Conservation (phyloP, 2,113 vertebrate genomes). For the Strix uralensis region DNA sequence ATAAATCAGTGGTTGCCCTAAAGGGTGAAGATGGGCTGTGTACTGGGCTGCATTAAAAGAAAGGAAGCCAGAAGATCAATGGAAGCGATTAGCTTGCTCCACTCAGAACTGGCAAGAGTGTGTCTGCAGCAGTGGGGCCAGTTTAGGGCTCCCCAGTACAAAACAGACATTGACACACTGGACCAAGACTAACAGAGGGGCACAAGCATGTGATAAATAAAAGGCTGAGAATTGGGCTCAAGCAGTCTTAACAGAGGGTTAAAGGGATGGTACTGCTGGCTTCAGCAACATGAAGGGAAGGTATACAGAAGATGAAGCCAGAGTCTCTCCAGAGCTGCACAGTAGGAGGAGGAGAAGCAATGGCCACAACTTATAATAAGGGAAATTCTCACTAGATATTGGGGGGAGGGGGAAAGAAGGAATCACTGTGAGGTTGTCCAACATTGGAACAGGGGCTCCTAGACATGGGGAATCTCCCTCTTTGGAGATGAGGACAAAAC, state of each 20-base stretch:
- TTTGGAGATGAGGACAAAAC: neutral
- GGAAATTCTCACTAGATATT: neutral
- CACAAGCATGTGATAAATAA: neutral
- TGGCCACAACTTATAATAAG: neutral
- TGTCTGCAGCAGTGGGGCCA: neutral
- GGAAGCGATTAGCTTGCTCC: neutral
- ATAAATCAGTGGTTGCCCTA: neutral
- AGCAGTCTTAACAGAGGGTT: neutral
- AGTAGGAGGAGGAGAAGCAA: neutral
- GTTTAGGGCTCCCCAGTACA: neutral
- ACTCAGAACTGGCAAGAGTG: neutral
- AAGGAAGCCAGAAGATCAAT: neutral
- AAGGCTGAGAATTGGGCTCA: accelerated
- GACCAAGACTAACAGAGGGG: neutral
- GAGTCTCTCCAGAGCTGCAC: neutral
- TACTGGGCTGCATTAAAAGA: neutral
- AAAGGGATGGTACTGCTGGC: neutral
- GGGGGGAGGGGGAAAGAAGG: neutral
- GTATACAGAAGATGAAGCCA: neutral
- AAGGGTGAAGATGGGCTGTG: neutral
- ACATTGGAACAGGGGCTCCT: neutral
- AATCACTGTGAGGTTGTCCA: neutral
- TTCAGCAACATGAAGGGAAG: neutral
- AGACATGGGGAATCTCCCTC: neutral
- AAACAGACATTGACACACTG: neutral